Evolutionary conservation across 2,113 vertebrate genomes (phyloP), one percentile per base, ranked within the genome.

Genomic region (Brachirus orientalis): DNA sequence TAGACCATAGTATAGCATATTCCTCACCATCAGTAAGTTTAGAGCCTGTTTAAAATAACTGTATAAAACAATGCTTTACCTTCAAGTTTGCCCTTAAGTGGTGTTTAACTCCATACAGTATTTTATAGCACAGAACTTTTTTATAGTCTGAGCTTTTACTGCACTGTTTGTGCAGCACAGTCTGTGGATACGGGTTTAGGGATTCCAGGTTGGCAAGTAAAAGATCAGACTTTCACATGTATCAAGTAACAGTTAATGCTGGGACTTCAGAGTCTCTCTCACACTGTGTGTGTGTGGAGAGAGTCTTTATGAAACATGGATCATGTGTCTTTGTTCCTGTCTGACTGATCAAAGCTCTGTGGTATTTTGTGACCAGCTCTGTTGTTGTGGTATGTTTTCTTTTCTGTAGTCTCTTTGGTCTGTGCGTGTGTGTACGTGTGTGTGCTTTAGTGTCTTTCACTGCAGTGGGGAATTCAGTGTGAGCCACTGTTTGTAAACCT

Each of bases 241-340:
- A 55, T 38, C 17, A 20, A 62, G 28, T 38, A 20, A 50, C 64
- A 79, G 62, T 28, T 28, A 28, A 28, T 28, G 28, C 6, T 28
- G 28, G 28, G 6, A 28, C 28, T 28, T 28, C 28, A 28, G 28
- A 28, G 28, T 28, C 28, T 28, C 22, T 28, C 22, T 5, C 22
- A 3, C 22, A 3, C 22, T 28, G 28, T 28, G 28, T 28, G 28
- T 28, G 28, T 28, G 28, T 28, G 28, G 72, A 57, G 52, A 40
- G 36, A 52, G 53, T 57, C 66, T 53, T 44, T 38, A 55, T 73
- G 68, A 82, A 82, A 84, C 73, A 63, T 82, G 73, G 70, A 77
- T 82, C 75, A 70, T 51, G 61, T n/a, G n/a, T 80, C 78, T 82
- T 77, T 78, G 73, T 82, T 73, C 43, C 43, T 54, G 69, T 77